Percentiles rank a stretch among this genome's conserved stretches.
These are phyloP conservation scores for Palloptera scutellata DNA, from an alignment of 2,888 invertebrate species.

Conservation along the genomic window DNA sequence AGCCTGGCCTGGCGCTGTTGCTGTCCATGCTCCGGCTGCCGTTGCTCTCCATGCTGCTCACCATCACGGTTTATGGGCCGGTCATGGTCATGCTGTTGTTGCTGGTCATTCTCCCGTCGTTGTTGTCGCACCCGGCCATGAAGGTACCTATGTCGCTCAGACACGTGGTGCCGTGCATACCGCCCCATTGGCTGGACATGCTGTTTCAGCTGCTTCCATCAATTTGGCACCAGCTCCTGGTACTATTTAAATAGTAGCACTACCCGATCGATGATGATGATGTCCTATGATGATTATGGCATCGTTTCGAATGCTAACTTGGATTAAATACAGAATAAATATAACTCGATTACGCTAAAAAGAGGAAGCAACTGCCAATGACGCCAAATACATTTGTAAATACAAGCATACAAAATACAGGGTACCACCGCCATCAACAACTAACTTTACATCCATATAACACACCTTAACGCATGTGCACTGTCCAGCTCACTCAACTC, in stretches of 20 bases:
- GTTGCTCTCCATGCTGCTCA: constrained; percentile 33
- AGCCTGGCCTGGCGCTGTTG: constrained; percentile 38
- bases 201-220: constrained; percentile 59
- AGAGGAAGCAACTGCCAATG: neutral
- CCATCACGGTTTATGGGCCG: constrained; percentile 28
- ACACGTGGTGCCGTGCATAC: constrained; percentile 63
- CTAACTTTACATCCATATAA: neutral
- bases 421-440: neutral
- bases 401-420: neutral
- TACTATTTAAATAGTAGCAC: constrained; percentile 46
- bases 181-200: constrained; percentile 61
- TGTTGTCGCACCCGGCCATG: constrained; percentile 52
- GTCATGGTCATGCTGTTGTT: constrained; percentile 27
- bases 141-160: constrained; percentile 61
- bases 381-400: constrained; percentile 3
- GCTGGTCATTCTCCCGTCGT: constrained; percentile 36
- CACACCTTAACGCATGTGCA: neutral
- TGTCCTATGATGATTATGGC: too few species aligned
- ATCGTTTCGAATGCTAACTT: too few species aligned
- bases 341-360: neutral
- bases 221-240: constrained; percentile 63
- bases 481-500: neutral
- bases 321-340: neutral
- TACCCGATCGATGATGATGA: too few species aligned
- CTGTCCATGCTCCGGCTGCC: constrained; percentile 35